Evolutionary conservation across 2,888 invertebrate species (phyloP), one percentile per base, ranked within the genome.

Genomic region (Chrysodeixis includens): DNA sequence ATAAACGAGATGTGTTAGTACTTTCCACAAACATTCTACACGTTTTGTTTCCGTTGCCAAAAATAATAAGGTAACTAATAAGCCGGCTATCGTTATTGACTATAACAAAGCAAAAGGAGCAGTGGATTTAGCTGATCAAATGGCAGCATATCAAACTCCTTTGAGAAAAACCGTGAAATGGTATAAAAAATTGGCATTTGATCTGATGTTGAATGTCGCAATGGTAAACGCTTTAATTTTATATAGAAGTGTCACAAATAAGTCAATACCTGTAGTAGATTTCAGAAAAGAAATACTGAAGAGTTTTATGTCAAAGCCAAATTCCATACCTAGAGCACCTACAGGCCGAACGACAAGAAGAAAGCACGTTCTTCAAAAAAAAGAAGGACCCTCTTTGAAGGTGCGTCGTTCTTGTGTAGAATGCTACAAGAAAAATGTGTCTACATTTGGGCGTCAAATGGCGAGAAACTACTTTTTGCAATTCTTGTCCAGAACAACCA

Each of bases 1-100:
- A 78, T 69, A 76, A 76, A 49, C 55, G 72, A 16, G 72, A 76
- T 62, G 76, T 78, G 6, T 66, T 74, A 30, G 59, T 78, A 52
- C 66, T 78, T 49, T 78, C 71, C 30, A 75, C 73, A 49, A 74
- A 64, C 74, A 73, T 60, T 74, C 66, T 58, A 52, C 30, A 18
- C 26, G 56, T 46, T 46, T 55, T 55, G 30, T 16, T 40, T 40
- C 59, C 16, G 59, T 59, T 35, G 6, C 40, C 35, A 59, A 59
- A 20, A 32, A 59, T 52, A 22, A 35, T 35, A 59, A 35, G 52
- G 20, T n/a, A 10, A 32, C 22, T 1, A 54, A 18, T 46, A 62
- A 62, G 30, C 61, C 61, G 3, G 32, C 46, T 32, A 62, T 62
- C 32, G 46, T 62, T 32, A 22, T 32, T 55, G 32, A 55, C n/a